phyloP scores from a whole-genome alignment of 2,113 vertebrate species.

The Camelus bactrianus region DNA sequence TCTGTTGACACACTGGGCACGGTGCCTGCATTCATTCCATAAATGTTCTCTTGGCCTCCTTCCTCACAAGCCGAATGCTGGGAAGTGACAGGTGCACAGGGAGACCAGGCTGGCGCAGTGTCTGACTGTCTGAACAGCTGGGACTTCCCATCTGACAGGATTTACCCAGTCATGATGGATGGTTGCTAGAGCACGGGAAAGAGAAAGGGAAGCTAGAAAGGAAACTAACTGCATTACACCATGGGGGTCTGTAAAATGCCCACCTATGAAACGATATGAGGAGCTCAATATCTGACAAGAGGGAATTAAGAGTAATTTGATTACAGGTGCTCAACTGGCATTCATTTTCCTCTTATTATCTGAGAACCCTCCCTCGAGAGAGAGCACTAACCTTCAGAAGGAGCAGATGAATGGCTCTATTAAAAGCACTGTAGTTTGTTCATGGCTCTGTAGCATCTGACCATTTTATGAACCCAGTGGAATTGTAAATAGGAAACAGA shows the following conservation, averaged over 20 bases:
- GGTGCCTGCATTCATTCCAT: not conserved
- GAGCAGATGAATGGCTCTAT: constrained; percentile 86
- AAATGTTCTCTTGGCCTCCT: constrained; percentile 37
- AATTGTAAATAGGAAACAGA: constrained; percentile 81
- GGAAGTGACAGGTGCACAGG: constrained; percentile 52
- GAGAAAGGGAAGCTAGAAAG: constrained; percentile 12
- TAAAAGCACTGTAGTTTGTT: constrained; percentile 84
- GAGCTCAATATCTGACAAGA: constrained; percentile 78
- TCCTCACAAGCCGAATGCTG: constrained; percentile 49
- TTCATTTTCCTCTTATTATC: constrained; percentile 88
- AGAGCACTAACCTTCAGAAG: constrained; percentile 84
- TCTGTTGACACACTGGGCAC: constrained; percentile 40
- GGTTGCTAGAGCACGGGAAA: constrained; percentile 25
- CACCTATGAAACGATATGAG: constrained; percentile 71
- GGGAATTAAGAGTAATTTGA: constrained; percentile 87
- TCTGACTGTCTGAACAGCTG: constrained; percentile 64
- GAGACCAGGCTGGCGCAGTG: not conserved
- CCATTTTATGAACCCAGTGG: constrained; percentile 80
- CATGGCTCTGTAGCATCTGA: constrained; percentile 80
- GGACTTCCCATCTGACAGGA: constrained; percentile 65
- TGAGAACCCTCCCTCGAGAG: constrained; percentile 82
- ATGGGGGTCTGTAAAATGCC: constrained; percentile 67
- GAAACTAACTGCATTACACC: constrained; percentile 55
- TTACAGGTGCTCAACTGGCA: constrained; percentile 86
- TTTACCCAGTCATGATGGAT: constrained; percentile 76